phyloP scores from a whole-genome alignment of 2,113 vertebrate genomes.

The Numida meleagris region DNA sequence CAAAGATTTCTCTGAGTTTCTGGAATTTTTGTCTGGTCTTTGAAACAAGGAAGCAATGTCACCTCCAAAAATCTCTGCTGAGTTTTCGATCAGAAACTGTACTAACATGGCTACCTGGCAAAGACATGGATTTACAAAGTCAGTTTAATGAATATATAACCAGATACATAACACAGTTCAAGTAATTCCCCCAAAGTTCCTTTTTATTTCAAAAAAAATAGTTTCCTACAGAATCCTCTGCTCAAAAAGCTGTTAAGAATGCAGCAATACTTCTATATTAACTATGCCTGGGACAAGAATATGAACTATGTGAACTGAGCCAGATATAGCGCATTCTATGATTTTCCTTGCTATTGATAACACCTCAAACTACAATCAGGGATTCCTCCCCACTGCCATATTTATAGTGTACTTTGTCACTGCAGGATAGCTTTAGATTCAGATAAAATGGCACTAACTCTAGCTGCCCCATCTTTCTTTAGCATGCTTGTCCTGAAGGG shows the following conservation, averaged over 20 bases:
- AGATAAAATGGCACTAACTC: neutral
- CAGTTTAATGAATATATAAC: neutral
- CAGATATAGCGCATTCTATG: neutral
- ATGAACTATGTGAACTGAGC: neutral
- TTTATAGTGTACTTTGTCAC: neutral
- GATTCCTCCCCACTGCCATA: neutral
- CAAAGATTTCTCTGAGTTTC: slow-evolving; percentile 46
- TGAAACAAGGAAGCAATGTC: slow-evolving; percentile 75
- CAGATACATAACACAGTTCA: neutral
- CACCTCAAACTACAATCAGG: neutral
- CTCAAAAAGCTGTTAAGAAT: neutral
- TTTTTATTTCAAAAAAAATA: neutral
- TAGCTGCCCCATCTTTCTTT: neutral
- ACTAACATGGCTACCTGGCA: slow-evolving; percentile 80
- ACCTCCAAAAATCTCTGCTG: slow-evolving; percentile 77
- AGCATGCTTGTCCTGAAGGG: neutral
- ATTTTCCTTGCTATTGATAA: neutral
- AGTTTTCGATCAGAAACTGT: slow-evolving; percentile 82
- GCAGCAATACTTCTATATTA: neutral
- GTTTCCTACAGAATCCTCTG: neutral
- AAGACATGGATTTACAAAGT: neutral
- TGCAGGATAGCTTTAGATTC: neutral
- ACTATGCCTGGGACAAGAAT: neutral
- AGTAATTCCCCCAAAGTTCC: neutral
- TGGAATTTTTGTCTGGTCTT: slow-evolving; percentile 45